Evolutionary conservation across 2,113 vertebrate genomes (phyloP), one percentile per base, ranked within the genome.

Genomic region (Carollia perspicillata): DNA sequence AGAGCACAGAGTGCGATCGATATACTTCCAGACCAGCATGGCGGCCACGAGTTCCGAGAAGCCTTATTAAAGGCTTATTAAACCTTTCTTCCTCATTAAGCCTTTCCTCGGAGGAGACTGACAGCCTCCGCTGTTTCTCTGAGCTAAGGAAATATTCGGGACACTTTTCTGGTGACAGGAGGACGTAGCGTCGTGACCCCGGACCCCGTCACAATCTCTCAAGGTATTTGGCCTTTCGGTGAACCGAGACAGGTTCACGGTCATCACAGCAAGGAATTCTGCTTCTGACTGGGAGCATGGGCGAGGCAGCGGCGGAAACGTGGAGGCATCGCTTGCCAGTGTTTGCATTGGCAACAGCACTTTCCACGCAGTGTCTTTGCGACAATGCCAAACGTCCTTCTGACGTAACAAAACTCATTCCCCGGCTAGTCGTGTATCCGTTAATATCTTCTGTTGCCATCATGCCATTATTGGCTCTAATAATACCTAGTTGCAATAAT

Each of bases 401-500:
- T 89, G 74, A 97, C 2, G 28, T 51, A 95, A 63, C 30, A 84
- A 85, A 85, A 86, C 85, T 40, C 60, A 89, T 93, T 88, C 90
- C 90, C 44, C 66, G 51, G 89, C 60, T 96, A 91, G 97, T 90
- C 87, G 53, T 89, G 51, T 79, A 86, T 89, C 96, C 79, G 93
- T 93, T 96, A 96, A 96, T 91, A 96, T 84, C 96, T 92, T 93
- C 40, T 75, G 42, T 85, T 77, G 44, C 90, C 88, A 89, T 93
- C 72, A 22, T 93, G 84, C 79, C 83, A 96, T 94, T 96, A 96
- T 96, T 80, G 65, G 74, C 79, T 94, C 88, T 97, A 95, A 96
- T 96, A 96, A 91, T 84, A 96, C 83, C 95, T 94, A 96, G 97
- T 91, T 94, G 85, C 44, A 95, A 96, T 84, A 97, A 97, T 95